Percentiles rank a stretch among this genome's conserved stretches.
Evolutionary conservation across 2,888 invertebrate genomes (phyloP).

Genomic region (Drosophila prolongata): DNA sequence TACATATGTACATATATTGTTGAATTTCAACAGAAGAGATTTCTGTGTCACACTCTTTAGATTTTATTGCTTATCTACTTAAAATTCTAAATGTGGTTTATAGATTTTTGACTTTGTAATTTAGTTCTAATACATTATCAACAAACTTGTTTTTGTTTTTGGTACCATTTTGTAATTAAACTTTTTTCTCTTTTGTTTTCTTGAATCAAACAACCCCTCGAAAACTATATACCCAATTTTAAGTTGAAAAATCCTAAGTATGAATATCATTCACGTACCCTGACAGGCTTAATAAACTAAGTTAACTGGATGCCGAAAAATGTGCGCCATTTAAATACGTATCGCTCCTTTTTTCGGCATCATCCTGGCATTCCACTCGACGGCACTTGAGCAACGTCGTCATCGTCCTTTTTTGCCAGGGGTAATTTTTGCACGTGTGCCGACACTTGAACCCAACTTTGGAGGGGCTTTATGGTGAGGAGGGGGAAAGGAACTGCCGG

Average conservation of each 20-base stretch:
- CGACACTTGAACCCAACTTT: conserved; percentile 42
- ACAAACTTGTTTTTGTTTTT: too few species aligned
- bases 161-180: too few species aligned
- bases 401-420: conserved; percentile 41
- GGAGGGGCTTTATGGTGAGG: not conserved
- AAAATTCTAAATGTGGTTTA: too few species aligned
- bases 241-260: not conserved
- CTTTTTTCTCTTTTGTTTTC: too few species aligned
- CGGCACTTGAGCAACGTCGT: conserved; percentile 59
- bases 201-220: not conserved
- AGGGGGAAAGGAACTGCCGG: not conserved
- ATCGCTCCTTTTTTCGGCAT: conserved; percentile 32
- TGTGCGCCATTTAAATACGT: conserved; percentile 44
- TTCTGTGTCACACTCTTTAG: too few species aligned
- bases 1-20: too few species aligned
- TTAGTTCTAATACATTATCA: too few species aligned
- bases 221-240: not conserved
- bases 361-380: conserved; percentile 69
- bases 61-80: too few species aligned
- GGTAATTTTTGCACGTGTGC: conserved; percentile 75
- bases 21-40: too few species aligned
- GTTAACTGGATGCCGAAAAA: conserved; percentile 44
- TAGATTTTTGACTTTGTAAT: too few species aligned
- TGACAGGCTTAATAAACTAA: conserved; percentile 43
- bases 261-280: conserved; percentile 15